Conservation (phyloP, 2,113 vertebrate species). For the Lipotes vexillifer region DNA sequence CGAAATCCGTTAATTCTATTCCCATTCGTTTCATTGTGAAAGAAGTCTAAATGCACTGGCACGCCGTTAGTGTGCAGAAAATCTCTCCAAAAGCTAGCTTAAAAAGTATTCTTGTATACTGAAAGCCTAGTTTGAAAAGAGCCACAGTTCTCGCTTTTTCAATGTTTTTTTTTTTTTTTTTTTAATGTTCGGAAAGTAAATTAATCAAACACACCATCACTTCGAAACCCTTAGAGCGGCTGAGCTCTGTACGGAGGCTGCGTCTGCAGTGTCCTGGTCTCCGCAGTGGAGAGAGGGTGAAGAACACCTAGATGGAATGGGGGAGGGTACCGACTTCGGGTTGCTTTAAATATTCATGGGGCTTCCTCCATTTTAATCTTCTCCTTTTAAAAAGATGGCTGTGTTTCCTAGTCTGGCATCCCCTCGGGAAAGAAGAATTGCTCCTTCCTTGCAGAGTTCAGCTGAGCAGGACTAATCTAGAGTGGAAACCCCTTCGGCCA, state of each 20-base stretch:
- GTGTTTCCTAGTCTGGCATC: constrained; percentile 57
- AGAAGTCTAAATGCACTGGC: neutral
- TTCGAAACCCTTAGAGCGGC: neutral
- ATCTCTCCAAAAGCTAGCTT: neutral
- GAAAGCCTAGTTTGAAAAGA: neutral
- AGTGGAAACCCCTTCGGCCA: constrained; percentile 85
- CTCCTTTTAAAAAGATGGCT: constrained; percentile 78
- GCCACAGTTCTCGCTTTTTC: neutral
- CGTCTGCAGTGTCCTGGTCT: neutral
- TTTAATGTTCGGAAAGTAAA: neutral
- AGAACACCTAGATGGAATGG: constrained; percentile 58
- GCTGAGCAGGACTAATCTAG: constrained; percentile 79
- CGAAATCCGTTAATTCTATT: neutral
- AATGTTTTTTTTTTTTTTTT: neutral
- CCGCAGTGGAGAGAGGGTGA: constrained; percentile 63
- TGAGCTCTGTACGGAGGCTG: neutral
- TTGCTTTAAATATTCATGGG: constrained; percentile 80
- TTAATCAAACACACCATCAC: neutral
- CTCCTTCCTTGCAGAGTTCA: constrained; percentile 55
- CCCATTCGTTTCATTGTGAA: neutral
- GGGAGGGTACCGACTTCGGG: constrained; percentile 66
- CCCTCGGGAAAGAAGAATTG: constrained; percentile 67
- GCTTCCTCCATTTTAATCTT: constrained; percentile 86
- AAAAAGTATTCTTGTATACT: neutral
- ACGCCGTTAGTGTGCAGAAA: neutral